Conservation (phyloP, 2,888 invertebrate genomes). For the Callosobruchus maculatus region DNA sequence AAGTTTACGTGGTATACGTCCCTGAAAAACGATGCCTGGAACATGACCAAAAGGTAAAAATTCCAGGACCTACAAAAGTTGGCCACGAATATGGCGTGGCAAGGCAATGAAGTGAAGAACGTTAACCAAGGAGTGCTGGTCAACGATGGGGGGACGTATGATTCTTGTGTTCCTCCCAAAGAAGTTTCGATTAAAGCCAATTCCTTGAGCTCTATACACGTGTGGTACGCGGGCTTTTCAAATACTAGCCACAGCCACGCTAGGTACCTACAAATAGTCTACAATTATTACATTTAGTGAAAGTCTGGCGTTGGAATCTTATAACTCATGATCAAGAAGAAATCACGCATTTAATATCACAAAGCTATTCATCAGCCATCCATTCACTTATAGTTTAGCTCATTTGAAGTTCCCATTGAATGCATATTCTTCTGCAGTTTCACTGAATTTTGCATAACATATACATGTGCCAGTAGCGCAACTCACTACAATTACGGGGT, state of each 20-base stretch:
- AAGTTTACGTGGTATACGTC: conserved; percentile 86
- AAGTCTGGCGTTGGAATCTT: no score
- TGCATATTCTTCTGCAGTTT: no score
- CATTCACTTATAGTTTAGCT: no score
- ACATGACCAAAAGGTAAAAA: conserved; percentile 93
- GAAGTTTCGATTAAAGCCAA: conserved; percentile 93
- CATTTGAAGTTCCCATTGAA: no score
- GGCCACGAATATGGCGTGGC: conserved; percentile 98
- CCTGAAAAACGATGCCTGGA: conserved; percentile 91
- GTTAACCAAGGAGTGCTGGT: conserved; percentile 87
- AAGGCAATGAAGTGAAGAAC: conserved; percentile 93
- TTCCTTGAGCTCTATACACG: conserved; percentile 87
- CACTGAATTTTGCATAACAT: no score
- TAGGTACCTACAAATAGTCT: conserved; percentile 44
- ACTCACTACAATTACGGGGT: no score
- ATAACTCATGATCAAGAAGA: no score
- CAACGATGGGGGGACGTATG: conserved; percentile 68
- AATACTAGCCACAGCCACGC: conserved; percentile 91
- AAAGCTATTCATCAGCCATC: no score
- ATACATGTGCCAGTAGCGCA: no score
- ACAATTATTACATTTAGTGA: no score
- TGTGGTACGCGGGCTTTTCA: conserved; percentile 92
- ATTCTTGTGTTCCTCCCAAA: conserved; percentile 56
- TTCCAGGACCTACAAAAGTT: conserved; percentile 99
- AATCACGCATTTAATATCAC: no score